A percentile compares a stretch with the other conserved stretches of the same genome.
Conservation (phyloP, 2,797 vertebrate species). For the Tenualosa thibaudeaui region DNA sequence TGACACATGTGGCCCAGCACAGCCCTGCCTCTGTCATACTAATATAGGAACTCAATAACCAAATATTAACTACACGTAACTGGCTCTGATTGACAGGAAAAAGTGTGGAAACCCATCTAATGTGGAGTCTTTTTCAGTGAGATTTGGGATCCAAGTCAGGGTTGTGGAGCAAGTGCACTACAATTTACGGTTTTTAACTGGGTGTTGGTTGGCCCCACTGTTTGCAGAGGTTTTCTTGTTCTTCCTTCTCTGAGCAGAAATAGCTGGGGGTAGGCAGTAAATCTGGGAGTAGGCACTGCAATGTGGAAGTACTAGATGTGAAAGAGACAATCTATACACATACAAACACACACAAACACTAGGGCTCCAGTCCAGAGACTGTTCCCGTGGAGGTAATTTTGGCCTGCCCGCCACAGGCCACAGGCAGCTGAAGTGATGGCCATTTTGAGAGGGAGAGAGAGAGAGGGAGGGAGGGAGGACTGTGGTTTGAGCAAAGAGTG, state of each 20-base stretch:
- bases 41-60: background rate
- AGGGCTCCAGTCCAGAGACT: conserved; percentile 31
- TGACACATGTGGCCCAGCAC: background rate
- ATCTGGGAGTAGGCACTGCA: background rate
- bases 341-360: background rate
- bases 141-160: conserved; percentile 27
- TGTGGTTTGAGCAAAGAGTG: conserved; percentile 48
- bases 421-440: conserved; percentile 52
- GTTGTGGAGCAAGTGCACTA: conserved; percentile 4
- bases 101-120: background rate
- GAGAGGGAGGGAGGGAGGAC: conserved; percentile 23
- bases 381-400: conserved; percentile 53
- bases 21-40: background rate
- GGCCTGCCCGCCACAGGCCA: conserved; percentile 55
- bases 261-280: conserved; percentile 56
- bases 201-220: conserved; percentile 46
- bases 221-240: conserved; percentile 52
- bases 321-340: background rate
- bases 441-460: conserved; percentile 38
- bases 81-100: background rate
- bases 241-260: conserved; percentile 50
- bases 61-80: background rate
- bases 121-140: background rate
- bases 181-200: conserved; percentile 36
- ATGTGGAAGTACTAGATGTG: background rate